Evolutionary conservation across 2,888 invertebrate genomes (phyloP), one percentile per base, ranked within the genome.

Genomic region (Urechis unicinctus): DNA sequence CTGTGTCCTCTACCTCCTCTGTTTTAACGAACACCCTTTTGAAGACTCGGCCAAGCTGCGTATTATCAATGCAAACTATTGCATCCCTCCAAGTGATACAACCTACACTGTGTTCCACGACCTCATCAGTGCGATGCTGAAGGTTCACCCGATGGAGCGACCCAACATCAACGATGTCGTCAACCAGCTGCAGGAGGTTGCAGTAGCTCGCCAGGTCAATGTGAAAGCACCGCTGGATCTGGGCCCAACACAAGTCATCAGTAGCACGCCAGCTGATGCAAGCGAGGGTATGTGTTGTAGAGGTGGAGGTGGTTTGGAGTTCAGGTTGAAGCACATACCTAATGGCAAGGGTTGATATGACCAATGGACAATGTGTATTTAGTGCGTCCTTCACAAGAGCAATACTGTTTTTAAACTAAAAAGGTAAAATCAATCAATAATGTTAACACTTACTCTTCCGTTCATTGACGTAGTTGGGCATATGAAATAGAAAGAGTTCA

Each of bases 1-100:
- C 5, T 98, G 98, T 78, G 85, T 98, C 62, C 81, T 97, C 17
- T 97, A 91, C 77, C 86, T 88, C 48, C 80, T 98, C 22, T 93
- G 95, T 77, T 96, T 88, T 74, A 87, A 90, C 81, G 87, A 87
- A 67, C 98, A 98, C 81, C 98, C 98, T 0, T 98, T 93, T 78
- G 95, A 96, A 74, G 98, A 98, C 80, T 82, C 81, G 28, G 86
- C 95, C 53, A 98, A 98, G 78, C 81, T 98, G 67, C 86, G 95
- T 48, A 97, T 99, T 67, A 83, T 97, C 56, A 98, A 98, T 81
- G 96, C 90, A 63, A 97, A 97, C 75, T 98, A 89, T 78, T 85
- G 85, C 61, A 82, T 92, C 57, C 91, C 89, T 61, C 84, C 87
- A 26, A 84, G 61, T 50, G 91, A 94, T 78, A 85, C 86, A 53